Evolutionary conservation across 2,888 invertebrate genomes (phyloP), one percentile per base, ranked within the genome.

Genomic region (Abrostola triplasia): DNA sequence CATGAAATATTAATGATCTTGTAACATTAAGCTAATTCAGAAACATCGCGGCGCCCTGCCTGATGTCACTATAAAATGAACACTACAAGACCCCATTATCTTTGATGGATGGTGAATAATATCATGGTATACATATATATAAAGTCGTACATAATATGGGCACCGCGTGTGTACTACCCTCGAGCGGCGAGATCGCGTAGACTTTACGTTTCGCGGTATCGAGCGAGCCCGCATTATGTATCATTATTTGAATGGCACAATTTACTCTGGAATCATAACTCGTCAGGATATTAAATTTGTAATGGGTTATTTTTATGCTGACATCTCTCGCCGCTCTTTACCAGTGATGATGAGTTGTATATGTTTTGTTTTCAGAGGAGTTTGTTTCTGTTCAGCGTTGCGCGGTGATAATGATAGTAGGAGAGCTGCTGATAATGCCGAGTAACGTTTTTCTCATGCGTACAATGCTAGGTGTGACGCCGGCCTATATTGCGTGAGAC

Each of bases 211-310:
- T 87, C 85, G 84, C 83, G 77, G 80, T 86, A 88, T 89, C 87
- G 86, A 88, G 83, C 84, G 84, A 85, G 75, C 90, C 86, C 87
- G 88, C 89, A 93, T 94, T 93, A 93, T 87, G 90, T 89, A 85
- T 92, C 91, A 93, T 93, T 93, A 93, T 88, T 87, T 85, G 88
- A 93, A 93, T 92, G 90, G 91, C 89, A 92, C 90, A 91, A 92
- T 92, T 92, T 92, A 87, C 89, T 88, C 73, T 82, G 84, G 84
- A 90, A 90, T 90, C 88, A 89, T 90, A 91, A 88, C 88, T 88
- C 84, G 84, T 80, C 70, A 77, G 81, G 86, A 86, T 89, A 90
- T 90, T 88, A 90, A 90, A 90, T 89, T 89, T 84, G 87, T 88
- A 90, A 90, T 92, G 89, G 88, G 83, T 88, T 89, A 88, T 88